phyloP scores from a whole-genome alignment of 2,797 vertebrate genomes.

The Gadopsis marmoratus region DNA sequence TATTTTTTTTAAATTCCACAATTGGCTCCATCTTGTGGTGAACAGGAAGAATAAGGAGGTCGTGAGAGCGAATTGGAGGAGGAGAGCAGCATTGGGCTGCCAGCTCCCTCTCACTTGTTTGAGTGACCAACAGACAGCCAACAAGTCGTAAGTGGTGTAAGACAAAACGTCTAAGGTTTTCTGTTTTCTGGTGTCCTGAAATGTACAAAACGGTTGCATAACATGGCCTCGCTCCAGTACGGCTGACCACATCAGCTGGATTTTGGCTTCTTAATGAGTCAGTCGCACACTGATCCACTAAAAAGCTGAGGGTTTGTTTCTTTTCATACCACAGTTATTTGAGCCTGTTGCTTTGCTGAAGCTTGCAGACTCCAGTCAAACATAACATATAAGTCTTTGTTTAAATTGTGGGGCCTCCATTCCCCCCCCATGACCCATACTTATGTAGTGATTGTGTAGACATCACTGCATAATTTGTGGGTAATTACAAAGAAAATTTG shows the following conservation, averaged over 20 bases:
- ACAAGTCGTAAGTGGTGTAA: slow-evolving; percentile 57
- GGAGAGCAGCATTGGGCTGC: slow-evolving; percentile 13
- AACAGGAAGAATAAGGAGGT: slow-evolving; percentile 35
- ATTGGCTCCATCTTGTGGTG: slow-evolving; percentile 79
- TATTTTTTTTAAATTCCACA: slow-evolving; percentile 30
- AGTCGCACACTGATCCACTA: slow-evolving; percentile 43
- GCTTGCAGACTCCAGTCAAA: slow-evolving; percentile 63
- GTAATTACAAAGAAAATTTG: too few species aligned
- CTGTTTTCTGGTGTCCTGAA: slow-evolving; percentile 51
- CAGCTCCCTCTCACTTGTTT: slow-evolving; percentile 60
- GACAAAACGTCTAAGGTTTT: slow-evolving; percentile 60
- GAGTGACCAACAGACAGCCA: slow-evolving; percentile 51
- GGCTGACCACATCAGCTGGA: slow-evolving; percentile 62
- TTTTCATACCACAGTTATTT: slow-evolving; percentile 42
- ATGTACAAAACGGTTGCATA: slow-evolving; percentile 66
- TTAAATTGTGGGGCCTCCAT: slow-evolving; percentile 49
- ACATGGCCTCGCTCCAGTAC: slow-evolving; percentile 28
- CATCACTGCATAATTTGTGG: not conserved
- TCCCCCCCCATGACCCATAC: slow-evolving; percentile 6
- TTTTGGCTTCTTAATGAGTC: slow-evolving; percentile 62
- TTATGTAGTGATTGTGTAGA: slow-evolving; percentile 16
- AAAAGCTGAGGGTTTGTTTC: slow-evolving; percentile 22
- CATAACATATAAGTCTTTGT: slow-evolving; percentile 67
- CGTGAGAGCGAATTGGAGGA: slow-evolving; percentile 5
- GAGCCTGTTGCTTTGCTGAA: slow-evolving; percentile 66